Base-by-base conservation (phyloP, 2,113 vertebrate species). In the Nematolebias whitei region DNA sequence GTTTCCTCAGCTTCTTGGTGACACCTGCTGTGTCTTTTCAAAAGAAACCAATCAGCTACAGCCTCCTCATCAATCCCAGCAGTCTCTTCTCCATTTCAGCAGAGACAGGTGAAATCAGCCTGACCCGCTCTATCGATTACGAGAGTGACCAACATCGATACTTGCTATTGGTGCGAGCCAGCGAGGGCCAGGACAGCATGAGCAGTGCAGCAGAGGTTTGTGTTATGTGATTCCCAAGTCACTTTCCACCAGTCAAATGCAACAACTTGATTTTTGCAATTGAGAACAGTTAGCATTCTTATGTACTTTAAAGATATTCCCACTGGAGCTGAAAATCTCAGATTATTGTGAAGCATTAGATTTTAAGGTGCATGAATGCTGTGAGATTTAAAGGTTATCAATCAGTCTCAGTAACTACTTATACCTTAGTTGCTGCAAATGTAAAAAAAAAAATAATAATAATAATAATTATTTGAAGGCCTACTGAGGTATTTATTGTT, bases 1-100 rank as follows among this genome's bases (percentile, higher is more conserved):
- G 39, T 29, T 45, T 76, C 38, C 80, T 7, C 85, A 96, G 95
- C 32, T 95, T 97, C 89, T 76, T 95, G 82, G 90, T 87, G 29
- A 93, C 94, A 24, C 88, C 87, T 40, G 95, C 95, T 23, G 66
- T 94, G 60, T 96, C 95, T 43, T 94, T 94, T 84, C 96, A 96
- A 84, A 94, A 94, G 68, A 92, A 93, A 76, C 82, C 93, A 4
- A 89, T 96, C 88, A 92, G 79, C 85, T 97, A 96, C 89, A 94
- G 91, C 84, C 91, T 96, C 20, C 79, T 95, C 13, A 94, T 91
- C 85, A 96, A 97, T 79, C 95, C 94, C 78, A 92, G 92, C 78
- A 95, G 91, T 58, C 90, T 96, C 1, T 96, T 96, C 87, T 89
- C 84, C 71, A 93, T 97, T 80, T 83, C 92, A 64, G 43, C 38